A percentile compares a stretch with the other conserved stretches of the same genome.
Conservation (phyloP, 1,140 invertebrate species). For the Leguminivora glycinivorella region DNA sequence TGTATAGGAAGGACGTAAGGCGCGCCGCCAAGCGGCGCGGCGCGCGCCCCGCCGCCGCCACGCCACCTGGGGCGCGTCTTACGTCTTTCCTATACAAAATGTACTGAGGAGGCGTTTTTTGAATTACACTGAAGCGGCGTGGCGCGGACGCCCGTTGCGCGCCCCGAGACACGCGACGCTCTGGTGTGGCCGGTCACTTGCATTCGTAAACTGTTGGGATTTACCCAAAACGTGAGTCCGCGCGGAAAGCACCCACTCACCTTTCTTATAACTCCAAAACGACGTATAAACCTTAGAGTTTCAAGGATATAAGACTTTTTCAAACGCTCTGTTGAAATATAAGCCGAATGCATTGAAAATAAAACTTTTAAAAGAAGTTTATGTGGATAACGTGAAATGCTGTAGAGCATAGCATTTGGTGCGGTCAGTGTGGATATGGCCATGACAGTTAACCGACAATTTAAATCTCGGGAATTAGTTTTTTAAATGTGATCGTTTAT, state of each 20-base stretch:
- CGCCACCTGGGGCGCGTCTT: too few species aligned
- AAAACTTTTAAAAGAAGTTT: background rate
- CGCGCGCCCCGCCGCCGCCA: too few species aligned
- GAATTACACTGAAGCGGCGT: too few species aligned
- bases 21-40: too few species aligned
- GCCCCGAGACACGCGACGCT: too few species aligned
- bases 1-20: too few species aligned
- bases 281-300: background rate
- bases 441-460: background rate
- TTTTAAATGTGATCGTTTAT: too few species aligned
- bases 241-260: background rate
- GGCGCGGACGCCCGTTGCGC: too few species aligned
- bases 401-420: background rate
- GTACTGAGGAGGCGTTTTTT: too few species aligned
- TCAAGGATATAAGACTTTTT: background rate
- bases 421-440: background rate
- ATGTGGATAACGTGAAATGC: background rate
- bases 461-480: too few species aligned
- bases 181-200: too few species aligned
- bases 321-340: background rate
- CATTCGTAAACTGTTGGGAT: background rate
- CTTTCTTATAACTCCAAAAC: background rate
- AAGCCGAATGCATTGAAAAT: slow-evolving; percentile 3
- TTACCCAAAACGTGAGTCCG: slow-evolving; percentile 2
- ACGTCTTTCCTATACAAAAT: too few species aligned